A percentile compares a stretch with the other conserved stretches of the same genome.
Evolutionary conservation across 2,797 vertebrate species (phyloP).

Genomic region (Fringilla coelebs): DNA sequence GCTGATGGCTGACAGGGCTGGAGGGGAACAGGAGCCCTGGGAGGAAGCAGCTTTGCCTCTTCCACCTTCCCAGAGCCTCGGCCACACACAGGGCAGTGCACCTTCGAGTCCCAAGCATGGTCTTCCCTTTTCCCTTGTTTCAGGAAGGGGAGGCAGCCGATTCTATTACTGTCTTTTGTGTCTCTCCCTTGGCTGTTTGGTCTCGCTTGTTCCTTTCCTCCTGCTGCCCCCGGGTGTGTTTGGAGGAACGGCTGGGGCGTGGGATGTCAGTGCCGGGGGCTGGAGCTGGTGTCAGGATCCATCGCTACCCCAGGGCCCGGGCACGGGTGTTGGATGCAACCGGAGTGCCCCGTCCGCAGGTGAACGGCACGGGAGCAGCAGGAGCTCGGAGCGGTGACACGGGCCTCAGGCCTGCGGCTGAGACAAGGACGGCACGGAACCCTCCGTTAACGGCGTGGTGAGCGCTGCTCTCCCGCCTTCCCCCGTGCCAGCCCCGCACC

Average conservation of each 20-base stretch:
- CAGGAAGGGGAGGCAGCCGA: not conserved
- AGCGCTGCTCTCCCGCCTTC: not conserved
- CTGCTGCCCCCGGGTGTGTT: rapidly evolving
- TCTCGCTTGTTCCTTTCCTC: not conserved
- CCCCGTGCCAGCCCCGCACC: not conserved
- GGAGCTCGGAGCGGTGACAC: not conserved
- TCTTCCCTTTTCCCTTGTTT: not conserved
- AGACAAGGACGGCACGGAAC: too few species aligned
- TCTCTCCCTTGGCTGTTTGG: rapidly evolving
- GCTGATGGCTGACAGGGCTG: not conserved
- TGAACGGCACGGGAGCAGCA: not conserved
- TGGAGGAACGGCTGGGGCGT: rapidly evolving
- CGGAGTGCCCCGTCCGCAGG: rapidly evolving
- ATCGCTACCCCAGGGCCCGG: rapidly evolving
- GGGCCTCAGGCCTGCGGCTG: not conserved
- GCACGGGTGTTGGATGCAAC: rapidly evolving
- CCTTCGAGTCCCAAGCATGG: rapidly evolving
- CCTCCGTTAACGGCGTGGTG: not conserved
- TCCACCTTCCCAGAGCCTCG: not conserved
- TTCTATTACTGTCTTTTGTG: rapidly evolving
- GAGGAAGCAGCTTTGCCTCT: not conserved
- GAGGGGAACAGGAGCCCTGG: not conserved
- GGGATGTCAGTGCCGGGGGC: not conserved
- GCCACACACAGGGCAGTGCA: rapidly evolving
- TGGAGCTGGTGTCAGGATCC: not conserved